These are phyloP conservation scores for Opisthocomus hoazin DNA, from an alignment of 2,113 vertebrate species.

Conservation along the genomic window DNA sequence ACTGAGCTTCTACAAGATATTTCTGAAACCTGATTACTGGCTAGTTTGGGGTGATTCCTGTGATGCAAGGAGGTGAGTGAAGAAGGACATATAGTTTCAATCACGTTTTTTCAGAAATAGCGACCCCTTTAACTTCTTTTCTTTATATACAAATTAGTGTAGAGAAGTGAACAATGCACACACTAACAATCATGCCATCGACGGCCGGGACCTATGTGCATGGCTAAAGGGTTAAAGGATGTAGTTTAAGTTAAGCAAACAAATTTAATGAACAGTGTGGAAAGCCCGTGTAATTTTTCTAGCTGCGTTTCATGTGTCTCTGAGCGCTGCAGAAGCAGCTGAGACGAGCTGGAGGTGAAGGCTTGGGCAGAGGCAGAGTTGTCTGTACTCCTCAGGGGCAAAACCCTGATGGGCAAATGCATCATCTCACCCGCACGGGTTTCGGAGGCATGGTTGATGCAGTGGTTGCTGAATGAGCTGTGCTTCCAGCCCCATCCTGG, in stretches of 20 bases:
- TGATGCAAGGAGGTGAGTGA: constrained; percentile 20
- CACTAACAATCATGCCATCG: not conserved
- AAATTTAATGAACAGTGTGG: not conserved
- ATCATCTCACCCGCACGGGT: not conserved
- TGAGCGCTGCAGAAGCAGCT: not conserved
- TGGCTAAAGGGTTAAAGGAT: not conserved
- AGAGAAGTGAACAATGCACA: not conserved
- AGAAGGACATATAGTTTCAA: constrained; percentile 27
- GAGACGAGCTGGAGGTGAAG: not conserved
- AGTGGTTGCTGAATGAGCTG: not conserved
- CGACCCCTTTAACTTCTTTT: not conserved
- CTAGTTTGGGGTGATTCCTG: constrained; percentile 75
- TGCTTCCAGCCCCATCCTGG: not conserved
- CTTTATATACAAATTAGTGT: not conserved
- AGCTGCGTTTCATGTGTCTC: not conserved
- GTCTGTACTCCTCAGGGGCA: not conserved
- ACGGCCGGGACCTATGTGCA: not conserved
- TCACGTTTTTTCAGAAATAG: not conserved
- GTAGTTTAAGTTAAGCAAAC: not conserved
- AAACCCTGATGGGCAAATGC: not conserved
- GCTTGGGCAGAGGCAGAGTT: not conserved
- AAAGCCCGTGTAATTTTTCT: not conserved
- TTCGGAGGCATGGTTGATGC: not conserved
- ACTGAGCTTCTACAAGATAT: constrained; percentile 72
- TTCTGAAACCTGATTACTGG: constrained; percentile 76